These are phyloP conservation scores for Calonectris borealis DNA, from an alignment of 2,113 vertebrate genomes.

Conservation along the genomic window DNA sequence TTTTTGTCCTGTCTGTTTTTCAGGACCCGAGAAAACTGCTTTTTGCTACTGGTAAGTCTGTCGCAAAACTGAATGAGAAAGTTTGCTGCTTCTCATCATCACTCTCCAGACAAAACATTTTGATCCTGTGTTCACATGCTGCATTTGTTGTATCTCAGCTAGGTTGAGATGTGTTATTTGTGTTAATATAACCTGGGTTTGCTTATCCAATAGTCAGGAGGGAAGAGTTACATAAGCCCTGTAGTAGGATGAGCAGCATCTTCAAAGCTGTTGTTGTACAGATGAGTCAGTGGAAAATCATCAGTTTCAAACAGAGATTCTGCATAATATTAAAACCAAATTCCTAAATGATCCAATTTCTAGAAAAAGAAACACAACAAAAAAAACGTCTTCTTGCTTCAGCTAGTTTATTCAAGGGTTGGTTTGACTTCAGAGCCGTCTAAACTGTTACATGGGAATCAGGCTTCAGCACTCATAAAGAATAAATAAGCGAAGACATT, in stretches of 20 bases:
- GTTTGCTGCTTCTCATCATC: background rate
- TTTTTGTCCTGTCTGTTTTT: background rate
- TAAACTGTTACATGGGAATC: background rate
- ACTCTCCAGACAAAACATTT: background rate
- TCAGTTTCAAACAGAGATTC: conserved; percentile 22
- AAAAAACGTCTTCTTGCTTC: background rate
- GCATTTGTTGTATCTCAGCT: background rate
- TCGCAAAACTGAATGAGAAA: background rate
- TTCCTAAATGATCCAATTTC: conserved; percentile 4
- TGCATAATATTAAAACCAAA: background rate
- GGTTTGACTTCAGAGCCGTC: background rate
- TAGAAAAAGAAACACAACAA: background rate
- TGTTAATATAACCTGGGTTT: conserved; percentile 21
- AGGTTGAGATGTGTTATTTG: background rate
- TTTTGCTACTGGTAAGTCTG: conserved; percentile 87
- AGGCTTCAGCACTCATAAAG: background rate
- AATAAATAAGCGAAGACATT: background rate
- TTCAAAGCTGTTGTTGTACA: conserved; percentile 34
- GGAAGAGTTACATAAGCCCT: conserved; percentile 2
- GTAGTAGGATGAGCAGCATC: background rate
- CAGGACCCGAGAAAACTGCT: conserved; percentile 90
- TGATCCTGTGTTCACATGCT: background rate
- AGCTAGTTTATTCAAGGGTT: background rate
- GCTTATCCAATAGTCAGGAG: background rate
- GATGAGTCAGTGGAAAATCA: conserved; percentile 41